Evolutionary conservation across 2,113 vertebrate genomes (phyloP).

Genomic region (Gymnorhina tibicen): DNA sequence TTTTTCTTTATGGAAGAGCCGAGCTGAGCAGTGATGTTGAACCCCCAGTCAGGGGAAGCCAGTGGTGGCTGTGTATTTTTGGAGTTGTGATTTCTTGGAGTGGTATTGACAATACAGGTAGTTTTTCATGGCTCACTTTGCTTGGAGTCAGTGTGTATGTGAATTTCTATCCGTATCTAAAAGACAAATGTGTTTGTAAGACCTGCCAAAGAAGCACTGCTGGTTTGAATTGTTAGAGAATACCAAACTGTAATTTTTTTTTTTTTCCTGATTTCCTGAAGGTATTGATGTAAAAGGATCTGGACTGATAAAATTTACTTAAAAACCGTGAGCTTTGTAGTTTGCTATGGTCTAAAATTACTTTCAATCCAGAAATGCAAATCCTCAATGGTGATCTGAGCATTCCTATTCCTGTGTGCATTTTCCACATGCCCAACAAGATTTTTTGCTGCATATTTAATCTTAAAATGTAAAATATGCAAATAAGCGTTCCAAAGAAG

Average conservation of each 20-base stretch:
- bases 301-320: not conserved
- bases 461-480: not conserved
- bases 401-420: not conserved
- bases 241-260: not conserved
- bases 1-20: not conserved
- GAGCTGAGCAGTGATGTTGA: not conserved
- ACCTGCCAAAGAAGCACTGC: not conserved
- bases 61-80: not conserved
- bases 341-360: not conserved
- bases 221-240: not conserved
- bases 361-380: not conserved
- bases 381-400: not conserved
- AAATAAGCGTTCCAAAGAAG: not conserved
- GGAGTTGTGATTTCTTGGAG: not conserved
- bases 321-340: not conserved
- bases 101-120: not conserved
- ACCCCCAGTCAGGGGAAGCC: not conserved
- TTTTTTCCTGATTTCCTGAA: not conserved
- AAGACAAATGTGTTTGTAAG: not conserved
- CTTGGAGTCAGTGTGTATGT: not conserved
- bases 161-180: not conserved
- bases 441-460: not conserved
- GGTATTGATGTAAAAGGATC: not conserved
- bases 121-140: not conserved
- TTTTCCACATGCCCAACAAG: not conserved